Evolutionary conservation across 1,140 invertebrate species (phyloP).

Genomic region (Euwallacea similis): DNA sequence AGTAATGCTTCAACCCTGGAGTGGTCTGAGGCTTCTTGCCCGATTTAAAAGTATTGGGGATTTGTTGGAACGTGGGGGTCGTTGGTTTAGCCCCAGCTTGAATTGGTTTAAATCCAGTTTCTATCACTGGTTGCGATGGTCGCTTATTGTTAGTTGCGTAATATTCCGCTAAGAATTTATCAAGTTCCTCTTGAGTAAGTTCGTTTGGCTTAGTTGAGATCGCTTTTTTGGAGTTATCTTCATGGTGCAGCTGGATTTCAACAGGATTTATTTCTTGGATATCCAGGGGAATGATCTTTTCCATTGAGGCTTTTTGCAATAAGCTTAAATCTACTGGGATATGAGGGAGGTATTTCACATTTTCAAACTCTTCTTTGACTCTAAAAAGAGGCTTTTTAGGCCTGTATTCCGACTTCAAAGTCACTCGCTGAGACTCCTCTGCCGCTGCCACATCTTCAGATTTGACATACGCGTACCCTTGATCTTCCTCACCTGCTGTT

Average conservation of each 20-base stretch:
- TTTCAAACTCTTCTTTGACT: conserved; percentile 36
- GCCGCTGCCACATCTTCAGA: conserved; percentile 29
- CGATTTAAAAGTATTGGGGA: conserved; percentile 41
- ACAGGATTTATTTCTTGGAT: conserved; percentile 42
- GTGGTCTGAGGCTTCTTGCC: conserved; percentile 43
- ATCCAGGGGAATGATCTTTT: conserved; percentile 44
- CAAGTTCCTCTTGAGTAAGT: conserved; percentile 39
- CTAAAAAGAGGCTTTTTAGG: conserved; percentile 19
- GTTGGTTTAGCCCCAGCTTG: conserved; percentile 19
- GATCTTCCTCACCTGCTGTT: conserved; percentile 15
- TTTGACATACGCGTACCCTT: conserved; percentile 29
- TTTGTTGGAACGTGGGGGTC: conserved; percentile 21
- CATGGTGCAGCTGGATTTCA: conserved; percentile 41
- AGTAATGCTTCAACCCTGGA: conserved; percentile 44
- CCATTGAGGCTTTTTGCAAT: conserved; percentile 31
- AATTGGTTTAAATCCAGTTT: conserved; percentile 40
- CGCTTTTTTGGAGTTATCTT: conserved; percentile 16
- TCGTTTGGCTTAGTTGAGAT: conserved; percentile 29
- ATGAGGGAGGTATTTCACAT: conserved; percentile 27
- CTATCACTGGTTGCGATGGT: conserved; percentile 28
- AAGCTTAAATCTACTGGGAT: conserved; percentile 44
- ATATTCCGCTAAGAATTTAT: conserved; percentile 41
- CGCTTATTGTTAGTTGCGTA: conserved; percentile 26
- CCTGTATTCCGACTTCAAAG: conserved; percentile 17
- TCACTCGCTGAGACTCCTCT: conserved; percentile 34